A percentile compares a stretch with the other conserved stretches of the same genome.
Conservation (phyloP, 2,888 invertebrate species). For the Lochmaea crataegi region DNA sequence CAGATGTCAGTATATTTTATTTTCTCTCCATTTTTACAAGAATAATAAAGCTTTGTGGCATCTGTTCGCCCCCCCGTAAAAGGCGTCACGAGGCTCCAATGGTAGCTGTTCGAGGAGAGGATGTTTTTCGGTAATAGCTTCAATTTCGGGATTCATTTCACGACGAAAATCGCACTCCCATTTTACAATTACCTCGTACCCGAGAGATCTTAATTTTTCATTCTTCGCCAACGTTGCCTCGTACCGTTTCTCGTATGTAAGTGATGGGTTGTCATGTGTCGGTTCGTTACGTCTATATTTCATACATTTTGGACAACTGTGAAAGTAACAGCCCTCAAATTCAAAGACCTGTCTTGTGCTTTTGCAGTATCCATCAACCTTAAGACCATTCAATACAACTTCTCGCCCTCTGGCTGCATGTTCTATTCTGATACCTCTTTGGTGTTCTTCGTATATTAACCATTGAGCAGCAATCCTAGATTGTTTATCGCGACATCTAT, state of each 20-base stretch:
- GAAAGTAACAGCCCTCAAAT: constrained; percentile 44
- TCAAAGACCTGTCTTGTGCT: constrained; percentile 41
- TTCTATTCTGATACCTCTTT: no score
- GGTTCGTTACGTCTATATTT: constrained; percentile 29
- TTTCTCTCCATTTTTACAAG: constrained; percentile 29
- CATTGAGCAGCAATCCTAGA: constrained; percentile 31
- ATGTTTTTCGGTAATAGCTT: constrained; percentile 27
- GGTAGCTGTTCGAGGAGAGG: constrained; percentile 27
- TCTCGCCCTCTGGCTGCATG: constrained; percentile 14
- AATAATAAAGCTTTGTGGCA: constrained; percentile 25
- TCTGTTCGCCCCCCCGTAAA: constrained; percentile 42
- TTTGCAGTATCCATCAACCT: constrained; percentile 39
- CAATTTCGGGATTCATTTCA: constrained; percentile 19
- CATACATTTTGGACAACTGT: constrained; percentile 35
- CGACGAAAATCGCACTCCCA: constrained; percentile 43
- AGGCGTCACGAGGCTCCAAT: constrained; percentile 37
- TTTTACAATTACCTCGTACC: constrained; percentile 38
- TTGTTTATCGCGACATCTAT: constrained; percentile 47
- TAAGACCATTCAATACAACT: constrained; percentile 32
- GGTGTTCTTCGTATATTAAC: constrained; percentile 2
- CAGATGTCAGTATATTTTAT: constrained; percentile 48
- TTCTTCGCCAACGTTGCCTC: constrained; percentile 35
- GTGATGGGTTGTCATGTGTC: constrained; percentile 17
- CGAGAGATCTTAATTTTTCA: constrained; percentile 21
- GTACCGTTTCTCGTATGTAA: constrained; percentile 29